These are phyloP conservation scores for Forbesichthys agassizii DNA, from an alignment of 2,113 vertebrate genomes.

Conservation along the genomic window DNA sequence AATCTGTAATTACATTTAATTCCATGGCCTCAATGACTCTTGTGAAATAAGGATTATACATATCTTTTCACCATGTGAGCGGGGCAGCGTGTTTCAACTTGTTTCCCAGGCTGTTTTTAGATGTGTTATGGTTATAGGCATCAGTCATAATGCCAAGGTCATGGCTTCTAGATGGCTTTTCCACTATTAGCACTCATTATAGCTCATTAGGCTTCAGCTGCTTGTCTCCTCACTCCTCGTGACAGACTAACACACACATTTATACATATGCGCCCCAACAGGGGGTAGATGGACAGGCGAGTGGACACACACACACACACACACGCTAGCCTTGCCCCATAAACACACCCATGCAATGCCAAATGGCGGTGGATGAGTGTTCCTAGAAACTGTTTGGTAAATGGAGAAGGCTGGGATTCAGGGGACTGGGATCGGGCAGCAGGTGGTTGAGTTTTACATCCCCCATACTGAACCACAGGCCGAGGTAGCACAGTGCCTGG, in stretches of 20 bases:
- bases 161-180: conserved; percentile 75
- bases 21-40: conserved; percentile 49
- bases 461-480: conserved; percentile 48
- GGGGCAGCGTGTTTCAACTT: conserved; percentile 40
- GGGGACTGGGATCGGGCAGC: conserved; percentile 64
- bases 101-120: conserved; percentile 76
- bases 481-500: conserved; percentile 66
- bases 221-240: conserved; percentile 63
- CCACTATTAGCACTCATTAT: conserved; percentile 81
- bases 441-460: conserved; percentile 73
- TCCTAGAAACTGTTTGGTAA: conserved; percentile 77
- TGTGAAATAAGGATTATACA: conserved; percentile 40
- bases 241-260: conserved; percentile 54
- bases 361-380: conserved; percentile 64
- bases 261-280: conserved; percentile 28
- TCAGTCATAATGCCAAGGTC: conserved; percentile 73
- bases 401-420: conserved; percentile 73
- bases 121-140: conserved; percentile 68
- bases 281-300: conserved; percentile 55
- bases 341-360: conserved; percentile 49
- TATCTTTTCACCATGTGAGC: conserved; percentile 53
- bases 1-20: conserved; percentile 54
- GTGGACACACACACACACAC: conserved; percentile 18
- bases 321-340: conserved; percentile 2
- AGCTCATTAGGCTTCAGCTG: conserved; percentile 79